Percentiles rank a stretch among this genome's conserved stretches.
These are phyloP conservation scores for Tetrax tetrax DNA, from an alignment of 2,113 vertebrate species.

Conservation along the genomic window DNA sequence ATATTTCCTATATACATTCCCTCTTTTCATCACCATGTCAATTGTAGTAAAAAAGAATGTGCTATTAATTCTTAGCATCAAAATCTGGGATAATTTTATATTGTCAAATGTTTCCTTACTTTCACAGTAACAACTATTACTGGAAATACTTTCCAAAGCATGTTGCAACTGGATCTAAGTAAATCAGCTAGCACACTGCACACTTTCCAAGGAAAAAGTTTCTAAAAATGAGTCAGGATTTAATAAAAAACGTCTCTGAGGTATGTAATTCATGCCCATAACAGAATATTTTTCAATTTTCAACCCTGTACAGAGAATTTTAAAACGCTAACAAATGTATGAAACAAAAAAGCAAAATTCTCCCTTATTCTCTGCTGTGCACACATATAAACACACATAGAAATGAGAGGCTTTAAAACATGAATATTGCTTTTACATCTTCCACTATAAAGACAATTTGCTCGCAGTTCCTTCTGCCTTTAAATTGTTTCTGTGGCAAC, in stretches of 20 bases:
- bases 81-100: not conserved
- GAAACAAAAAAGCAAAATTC: not conserved
- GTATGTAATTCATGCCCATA: conserved; percentile 28
- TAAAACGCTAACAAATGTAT: conserved; percentile 62
- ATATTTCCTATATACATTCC: conserved; percentile 23
- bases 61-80: conserved; percentile 24
- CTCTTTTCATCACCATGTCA: conserved; percentile 33
- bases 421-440: not conserved
- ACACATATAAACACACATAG: not conserved
- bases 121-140: conserved; percentile 24
- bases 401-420: not conserved
- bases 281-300: conserved; percentile 52
- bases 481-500: conserved; percentile 50
- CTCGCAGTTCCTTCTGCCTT: conserved; percentile 15
- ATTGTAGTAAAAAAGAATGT: not conserved
- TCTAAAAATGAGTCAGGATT: conserved; percentile 47
- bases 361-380: not conserved
- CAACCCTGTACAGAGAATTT: conserved; percentile 24
- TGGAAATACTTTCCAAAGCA: not conserved
- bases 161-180: not conserved
- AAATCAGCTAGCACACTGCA: not conserved
- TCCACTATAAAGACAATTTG: conserved; percentile 7
- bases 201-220: not conserved
- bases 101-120: not conserved
- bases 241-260: conserved; percentile 49